Evolutionary conservation across 2,888 invertebrate genomes (phyloP).

Genomic region (Apodemia duryi): DNA sequence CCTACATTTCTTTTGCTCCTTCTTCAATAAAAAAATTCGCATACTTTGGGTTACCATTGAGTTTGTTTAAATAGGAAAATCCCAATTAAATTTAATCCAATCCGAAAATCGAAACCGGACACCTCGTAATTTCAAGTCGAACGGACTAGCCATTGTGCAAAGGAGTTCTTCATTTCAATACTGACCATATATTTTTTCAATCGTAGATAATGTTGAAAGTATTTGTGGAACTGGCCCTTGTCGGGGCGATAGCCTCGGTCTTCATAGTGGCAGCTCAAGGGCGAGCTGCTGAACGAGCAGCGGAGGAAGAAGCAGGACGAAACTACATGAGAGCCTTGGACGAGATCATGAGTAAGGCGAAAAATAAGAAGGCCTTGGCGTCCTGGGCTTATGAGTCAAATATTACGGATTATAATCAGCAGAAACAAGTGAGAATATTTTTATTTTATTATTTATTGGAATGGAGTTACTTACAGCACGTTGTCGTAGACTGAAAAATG

Average conservation of each 20-base stretch:
- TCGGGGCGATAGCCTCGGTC: slow-evolving; percentile 69
- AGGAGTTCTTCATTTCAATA: too few relatives aligned
- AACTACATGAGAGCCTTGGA: slow-evolving; percentile 81
- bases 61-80: too few relatives aligned
- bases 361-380: slow-evolving; percentile 79
- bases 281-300: slow-evolving; percentile 65
- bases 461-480: too few relatives aligned
- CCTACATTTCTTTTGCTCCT: too few relatives aligned
- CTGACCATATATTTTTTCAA: not conserved
- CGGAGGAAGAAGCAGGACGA: slow-evolving; percentile 78
- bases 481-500: too few relatives aligned
- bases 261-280: slow-evolving; percentile 71
- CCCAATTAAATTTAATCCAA: too few relatives aligned
- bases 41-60: too few relatives aligned
- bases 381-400: slow-evolving; percentile 88
- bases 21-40: too few relatives aligned
- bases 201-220: slow-evolving; percentile 66
- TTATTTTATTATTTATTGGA: not conserved
- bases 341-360: slow-evolving; percentile 74
- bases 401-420: slow-evolving; percentile 84
- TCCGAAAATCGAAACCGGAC: too few relatives aligned
- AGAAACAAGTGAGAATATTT: slow-evolving; percentile 49
- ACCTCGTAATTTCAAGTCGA: too few relatives aligned
- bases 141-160: too few relatives aligned
- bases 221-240: slow-evolving; percentile 58